A percentile compares a stretch with the other conserved stretches of the same genome.
These are phyloP conservation scores for Epizoanthus stellaris DNA, from an alignment of 92 coral and sea anemone species.

Conservation along the genomic window DNA sequence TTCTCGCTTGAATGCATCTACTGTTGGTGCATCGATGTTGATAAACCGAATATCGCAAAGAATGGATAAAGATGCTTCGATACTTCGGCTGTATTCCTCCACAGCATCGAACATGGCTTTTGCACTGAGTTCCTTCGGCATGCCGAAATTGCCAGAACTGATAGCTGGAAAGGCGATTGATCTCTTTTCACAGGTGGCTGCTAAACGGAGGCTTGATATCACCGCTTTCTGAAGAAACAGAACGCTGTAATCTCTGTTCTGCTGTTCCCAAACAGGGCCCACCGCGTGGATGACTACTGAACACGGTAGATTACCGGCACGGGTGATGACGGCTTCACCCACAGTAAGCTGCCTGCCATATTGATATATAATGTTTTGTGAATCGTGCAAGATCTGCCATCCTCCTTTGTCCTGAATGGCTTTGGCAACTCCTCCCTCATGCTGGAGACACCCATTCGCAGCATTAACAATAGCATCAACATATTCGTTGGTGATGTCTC, in stretches of 20 bases:
- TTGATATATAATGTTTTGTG: conserved; percentile 14
- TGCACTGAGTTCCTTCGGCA: conserved; percentile 70
- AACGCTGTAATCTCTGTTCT: conserved; percentile 6
- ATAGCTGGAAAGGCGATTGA: conserved; percentile 96
- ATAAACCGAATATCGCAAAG: conserved; percentile 77
- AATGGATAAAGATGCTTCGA: background rate
- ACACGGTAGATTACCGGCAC: conserved; percentile 69
- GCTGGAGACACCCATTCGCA: conserved; percentile 64
- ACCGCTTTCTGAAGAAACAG: conserved; percentile 51
- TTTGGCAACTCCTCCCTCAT: conserved; percentile 77
- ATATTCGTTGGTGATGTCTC: conserved; percentile 72
- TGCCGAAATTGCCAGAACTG: conserved; percentile 66
- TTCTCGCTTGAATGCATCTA: conserved; percentile 67
- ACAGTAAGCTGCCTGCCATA: background rate
- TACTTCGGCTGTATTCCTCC: conserved; percentile 42
- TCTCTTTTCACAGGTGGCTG: too few species aligned
- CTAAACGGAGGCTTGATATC: conserved; percentile 55
- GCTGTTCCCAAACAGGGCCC: conserved; percentile 71
- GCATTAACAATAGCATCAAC: conserved; percentile 87
- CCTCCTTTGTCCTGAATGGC: conserved; percentile 91
- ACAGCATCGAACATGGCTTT: conserved; percentile 76
- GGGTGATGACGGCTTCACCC: conserved; percentile 67
- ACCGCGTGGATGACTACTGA: conserved; percentile 76
- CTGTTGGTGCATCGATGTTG: conserved; percentile 58
- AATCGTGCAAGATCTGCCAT: conserved; percentile 55